Evolutionary conservation across 2,888 invertebrate species (phyloP), one percentile per base, ranked within the genome.

Genomic region (Leucophora obtusa): DNA sequence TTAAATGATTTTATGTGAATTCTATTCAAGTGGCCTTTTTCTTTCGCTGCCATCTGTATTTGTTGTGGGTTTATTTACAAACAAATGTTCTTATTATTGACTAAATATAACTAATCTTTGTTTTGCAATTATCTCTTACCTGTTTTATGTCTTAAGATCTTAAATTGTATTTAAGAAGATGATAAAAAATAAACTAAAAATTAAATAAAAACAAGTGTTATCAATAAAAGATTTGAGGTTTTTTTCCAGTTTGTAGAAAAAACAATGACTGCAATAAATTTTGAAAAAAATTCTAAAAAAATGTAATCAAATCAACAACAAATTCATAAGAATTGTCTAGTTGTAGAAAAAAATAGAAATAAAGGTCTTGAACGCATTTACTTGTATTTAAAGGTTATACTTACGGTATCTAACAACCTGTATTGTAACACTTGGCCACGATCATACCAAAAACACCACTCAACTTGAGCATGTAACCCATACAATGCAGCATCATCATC

Each of bases 251-350:
- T 43, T 15, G 14, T 24, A 62, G 43, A 75, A 68, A 75, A 63
- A 51, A 66, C 79, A 82, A 76, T 79, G 82, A 71, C 66, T 79
- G 56, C 66, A 76, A 82, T 76, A 79, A 82, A 82, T 82, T 82
- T 47, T 0, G 15, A 35, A 71, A 11, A 70, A 50, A 53, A 47
- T 4, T 8, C 56, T 47, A 50, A 43, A 72, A 68, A 58, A 38
- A 69, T 77, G 24, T 66, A 70, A 66, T 77, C 70, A 70, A 81
- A 77, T 73, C 80, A 77, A 70, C 28, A 60, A 69, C 18, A 53
- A 56, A 68, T 60, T 60, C 53, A 43, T n/a, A 33, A 66, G 51
- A 65, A 51, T 15, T 58, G 58, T 56, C 2, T 58, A 68, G 56
- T n/a, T 24, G 1, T 3, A 66, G 5, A 65, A n/a, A 59, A 51